Conservation (phyloP, 2,888 invertebrate genomes). For the Harpagoxenus sublaevis region DNA sequence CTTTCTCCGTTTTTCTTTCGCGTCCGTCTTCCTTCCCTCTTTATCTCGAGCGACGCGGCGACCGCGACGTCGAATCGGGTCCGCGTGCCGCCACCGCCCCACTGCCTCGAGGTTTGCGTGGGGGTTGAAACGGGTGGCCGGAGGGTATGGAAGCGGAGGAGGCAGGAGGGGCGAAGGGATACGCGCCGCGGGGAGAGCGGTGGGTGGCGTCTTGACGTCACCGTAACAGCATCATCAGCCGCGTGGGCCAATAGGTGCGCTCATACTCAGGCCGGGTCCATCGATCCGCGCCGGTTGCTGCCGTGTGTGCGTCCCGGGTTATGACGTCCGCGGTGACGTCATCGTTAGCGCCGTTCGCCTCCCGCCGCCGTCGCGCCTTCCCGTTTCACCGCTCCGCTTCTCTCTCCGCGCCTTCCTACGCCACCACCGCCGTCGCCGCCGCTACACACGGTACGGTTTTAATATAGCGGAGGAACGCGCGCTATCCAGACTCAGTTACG, state of each 20-base stretch:
- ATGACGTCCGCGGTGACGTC: constrained; percentile 83
- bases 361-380: constrained; percentile 72
- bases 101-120: constrained; percentile 58
- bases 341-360: constrained; percentile 83
- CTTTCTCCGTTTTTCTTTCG: not conserved
- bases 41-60: constrained; percentile 20
- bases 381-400: constrained; percentile 65
- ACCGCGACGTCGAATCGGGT: constrained; percentile 39
- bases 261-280: constrained; percentile 74
- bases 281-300: constrained; percentile 76
- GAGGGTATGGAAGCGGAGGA: not conserved
- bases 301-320: constrained; percentile 76
- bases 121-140: constrained; percentile 57
- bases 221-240: constrained; percentile 74
- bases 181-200: constrained; percentile 45
- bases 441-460: constrained; percentile 85
- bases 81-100: constrained; percentile 53
- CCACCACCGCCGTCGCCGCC: constrained; percentile 72
- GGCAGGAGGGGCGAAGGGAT: not conserved
- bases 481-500: constrained; percentile 85
- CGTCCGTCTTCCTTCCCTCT: not conserved
- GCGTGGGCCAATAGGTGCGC: constrained; percentile 79
- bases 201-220: constrained; percentile 76
- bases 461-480: constrained; percentile 84
- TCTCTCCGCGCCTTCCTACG: constrained; percentile 31